phyloP scores from a whole-genome alignment of 1,140 invertebrate genomes.

The Lysiphlebus fabarum region DNA sequence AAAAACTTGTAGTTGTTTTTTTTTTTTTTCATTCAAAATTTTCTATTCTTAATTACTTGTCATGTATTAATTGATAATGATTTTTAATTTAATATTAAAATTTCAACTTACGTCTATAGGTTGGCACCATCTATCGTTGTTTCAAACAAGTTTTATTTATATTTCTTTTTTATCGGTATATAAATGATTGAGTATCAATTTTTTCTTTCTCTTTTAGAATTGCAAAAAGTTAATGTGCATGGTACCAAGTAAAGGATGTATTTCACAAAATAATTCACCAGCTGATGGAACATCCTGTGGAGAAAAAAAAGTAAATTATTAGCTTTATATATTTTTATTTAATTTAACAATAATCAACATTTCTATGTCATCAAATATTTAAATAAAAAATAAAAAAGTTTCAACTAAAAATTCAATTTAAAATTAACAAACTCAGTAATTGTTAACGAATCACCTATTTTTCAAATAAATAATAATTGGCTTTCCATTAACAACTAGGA shows the following conservation, averaged over 20 bases:
- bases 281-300: slow-evolving; percentile 63
- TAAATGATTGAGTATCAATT: slow-evolving; percentile 18
- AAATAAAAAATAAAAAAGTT: too few relatives aligned
- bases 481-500: too few relatives aligned
- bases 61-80: neutral
- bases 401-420: too few relatives aligned
- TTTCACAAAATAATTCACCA: slow-evolving; percentile 55
- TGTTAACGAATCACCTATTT: too few relatives aligned
- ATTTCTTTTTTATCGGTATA: slow-evolving; percentile 34
- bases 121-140: slow-evolving; percentile 35
- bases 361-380: too few relatives aligned
- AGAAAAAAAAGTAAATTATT: slow-evolving; percentile 39
- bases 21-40: neutral
- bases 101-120: slow-evolving; percentile 20
- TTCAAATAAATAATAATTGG: too few relatives aligned
- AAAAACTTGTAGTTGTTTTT: neutral
- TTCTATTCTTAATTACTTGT: neutral
- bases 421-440: too few relatives aligned
- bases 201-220: slow-evolving; percentile 28
- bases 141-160: slow-evolving; percentile 20
- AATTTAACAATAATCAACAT: too few relatives aligned
- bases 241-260: slow-evolving; percentile 53
- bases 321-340: slow-evolving; percentile 21
- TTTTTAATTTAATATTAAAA: neutral
- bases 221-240: slow-evolving; percentile 59